These are phyloP conservation scores for Brachylomia viminalis DNA, from an alignment of 2,888 invertebrate species.

Conservation along the genomic window DNA sequence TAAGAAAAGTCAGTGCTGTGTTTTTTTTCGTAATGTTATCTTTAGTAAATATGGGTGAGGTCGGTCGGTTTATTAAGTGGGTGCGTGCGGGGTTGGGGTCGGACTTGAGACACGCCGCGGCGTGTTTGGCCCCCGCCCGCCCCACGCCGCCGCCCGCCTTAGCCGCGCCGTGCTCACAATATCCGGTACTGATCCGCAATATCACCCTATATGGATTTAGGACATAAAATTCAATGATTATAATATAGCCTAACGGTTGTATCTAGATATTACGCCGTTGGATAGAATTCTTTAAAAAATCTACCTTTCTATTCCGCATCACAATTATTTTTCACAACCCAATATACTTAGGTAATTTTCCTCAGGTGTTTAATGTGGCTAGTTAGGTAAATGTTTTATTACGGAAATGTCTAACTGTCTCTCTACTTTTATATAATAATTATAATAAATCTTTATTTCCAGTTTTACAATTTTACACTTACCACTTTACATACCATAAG, in stretches of 20 bases:
- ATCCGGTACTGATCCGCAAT: slow-evolving; percentile 80
- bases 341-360: slow-evolving; percentile 28
- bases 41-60: slow-evolving; percentile 73
- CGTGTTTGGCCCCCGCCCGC: slow-evolving; percentile 42
- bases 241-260: slow-evolving; percentile 57
- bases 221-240: slow-evolving; percentile 81
- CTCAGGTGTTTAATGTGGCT: slow-evolving; percentile 32
- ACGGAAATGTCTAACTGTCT: slow-evolving; percentile 5
- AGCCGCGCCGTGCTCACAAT: slow-evolving; percentile 74
- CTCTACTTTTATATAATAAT: not conserved
- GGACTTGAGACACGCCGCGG: slow-evolving; percentile 61
- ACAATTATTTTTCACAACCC: slow-evolving; percentile 17
- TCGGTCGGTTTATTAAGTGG: slow-evolving; percentile 72
- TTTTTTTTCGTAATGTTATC: slow-evolving; percentile 70
- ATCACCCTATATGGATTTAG: slow-evolving; percentile 77
- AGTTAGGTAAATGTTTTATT: slow-evolving; percentile 21
- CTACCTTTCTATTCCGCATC: not conserved
- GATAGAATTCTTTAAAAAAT: slow-evolving; percentile 30
- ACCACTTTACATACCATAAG: too few species aligned
- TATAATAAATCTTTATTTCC: too few species aligned
- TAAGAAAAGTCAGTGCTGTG: slow-evolving; percentile 59
- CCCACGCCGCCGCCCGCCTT: slow-evolving; percentile 25
- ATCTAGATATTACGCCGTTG: slow-evolving; percentile 30
- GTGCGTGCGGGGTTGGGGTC: slow-evolving; percentile 73
- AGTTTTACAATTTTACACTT: too few species aligned